phyloP scores from a whole-genome alignment of 1,140 invertebrate genomes.

The Orussus abietinus region DNA sequence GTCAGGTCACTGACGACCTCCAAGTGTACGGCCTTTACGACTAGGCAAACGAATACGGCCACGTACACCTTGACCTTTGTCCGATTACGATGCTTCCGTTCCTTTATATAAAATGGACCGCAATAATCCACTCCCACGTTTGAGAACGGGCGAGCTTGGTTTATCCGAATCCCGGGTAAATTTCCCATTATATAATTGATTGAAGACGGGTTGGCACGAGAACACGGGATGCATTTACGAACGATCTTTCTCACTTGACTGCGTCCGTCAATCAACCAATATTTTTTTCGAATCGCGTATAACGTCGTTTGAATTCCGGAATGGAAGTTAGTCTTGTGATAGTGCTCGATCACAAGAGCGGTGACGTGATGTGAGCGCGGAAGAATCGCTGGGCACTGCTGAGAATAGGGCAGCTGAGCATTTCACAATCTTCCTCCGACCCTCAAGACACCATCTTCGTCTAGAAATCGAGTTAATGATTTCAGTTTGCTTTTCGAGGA shows the following conservation, averaged over 20 bases:
- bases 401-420: not conserved
- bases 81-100: conserved; percentile 4
- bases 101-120: conserved; percentile 10
- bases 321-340: too few species aligned
- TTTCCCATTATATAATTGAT: conserved; percentile 18
- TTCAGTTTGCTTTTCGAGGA: not conserved
- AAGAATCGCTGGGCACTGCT: not conserved
- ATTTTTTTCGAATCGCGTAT: too few species aligned
- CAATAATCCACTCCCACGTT: conserved; percentile 15
- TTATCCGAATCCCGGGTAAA: conserved; percentile 5
- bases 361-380: too few species aligned
- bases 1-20: conserved; percentile 25
- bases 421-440: conserved; percentile 11
- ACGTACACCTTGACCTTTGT: conserved; percentile 17
- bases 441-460: not conserved
- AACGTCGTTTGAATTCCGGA: too few species aligned
- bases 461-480: too few species aligned
- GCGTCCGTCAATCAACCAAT: too few species aligned
- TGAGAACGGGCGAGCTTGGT: conserved; percentile 10
- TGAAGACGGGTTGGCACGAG: too few species aligned
- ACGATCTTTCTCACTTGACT: too few species aligned
- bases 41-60: conserved; percentile 25
- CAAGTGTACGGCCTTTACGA: conserved; percentile 26
- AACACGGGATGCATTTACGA: too few species aligned
- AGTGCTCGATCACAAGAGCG: too few species aligned